Base-by-base conservation (phyloP, 1,140 invertebrate species). In the Telenomus remus region DNA sequence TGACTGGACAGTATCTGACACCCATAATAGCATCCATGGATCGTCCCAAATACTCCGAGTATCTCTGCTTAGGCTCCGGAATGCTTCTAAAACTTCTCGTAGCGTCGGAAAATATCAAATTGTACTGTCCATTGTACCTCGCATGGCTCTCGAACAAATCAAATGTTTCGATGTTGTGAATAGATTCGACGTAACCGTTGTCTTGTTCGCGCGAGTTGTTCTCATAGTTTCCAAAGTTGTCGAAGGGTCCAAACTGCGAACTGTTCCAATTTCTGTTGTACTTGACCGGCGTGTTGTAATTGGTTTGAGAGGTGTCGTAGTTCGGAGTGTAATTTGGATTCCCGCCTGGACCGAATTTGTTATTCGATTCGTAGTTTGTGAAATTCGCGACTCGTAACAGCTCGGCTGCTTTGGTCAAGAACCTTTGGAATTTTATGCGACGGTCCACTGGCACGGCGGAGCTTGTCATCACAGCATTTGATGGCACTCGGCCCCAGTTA, bases 401-500 rank as follows among this genome's bases (percentile, higher is more conserved):
- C 51, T 89, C 79, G 15, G 89, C 84, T 27, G 91, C 88, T 79
- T 88, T 90, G 47, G 89, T 81, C 2, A 92, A 82, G 78, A 92
- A 92, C 64, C 82, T 84, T 68, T 92, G 91, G 74, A 90, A 90
- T 4, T 81, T 70, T 53, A 87, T 87, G 37, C 94, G 89, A 35
- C 89, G 89, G 9, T 91, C 89, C 10, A 87, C 81, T 55, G 89
- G 88, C 4, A 92, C 92, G 0, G 94, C 95, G 4, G 95, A 97
- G 11, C 94, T 94, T 2, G 94, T 95, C 0, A 97, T 94, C 27
- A 99, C 87, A 4, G 96, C 95, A 85, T 97, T 93, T 0, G 95
- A 93, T 0, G 96, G 96, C 5, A 97, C 92, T 51, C 86, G 84
- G 5, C 96, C 96, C 93, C 97, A 96, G 84, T 97, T 93, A 82